Percentiles rank a stretch among this genome's conserved stretches.
Conservation (phyloP, 2,797 vertebrate species). For the Zalophus californianus region DNA sequence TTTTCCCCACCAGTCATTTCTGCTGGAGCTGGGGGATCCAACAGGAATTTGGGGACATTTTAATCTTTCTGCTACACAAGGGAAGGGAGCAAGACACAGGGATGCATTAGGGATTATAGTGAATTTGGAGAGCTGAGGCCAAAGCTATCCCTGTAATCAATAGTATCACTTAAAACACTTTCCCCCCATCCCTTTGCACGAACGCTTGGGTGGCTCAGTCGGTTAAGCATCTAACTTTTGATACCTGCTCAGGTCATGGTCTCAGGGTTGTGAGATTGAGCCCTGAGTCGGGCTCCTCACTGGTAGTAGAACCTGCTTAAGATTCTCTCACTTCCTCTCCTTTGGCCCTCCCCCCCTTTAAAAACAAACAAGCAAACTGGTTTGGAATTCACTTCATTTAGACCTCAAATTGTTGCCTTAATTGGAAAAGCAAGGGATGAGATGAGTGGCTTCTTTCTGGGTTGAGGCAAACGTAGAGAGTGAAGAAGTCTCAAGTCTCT, state of each 20-base stretch:
- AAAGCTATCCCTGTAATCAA: neutral
- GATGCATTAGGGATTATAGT: neutral
- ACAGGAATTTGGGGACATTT: conserved; percentile 9
- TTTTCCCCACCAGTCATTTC: neutral
- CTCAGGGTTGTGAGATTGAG: neutral
- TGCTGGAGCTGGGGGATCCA: neutral
- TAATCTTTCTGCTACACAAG: neutral
- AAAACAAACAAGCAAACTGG: neutral
- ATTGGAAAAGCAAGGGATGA: neutral
- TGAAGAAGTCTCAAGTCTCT: neutral
- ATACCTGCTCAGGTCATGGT: neutral
- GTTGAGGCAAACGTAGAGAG: neutral
- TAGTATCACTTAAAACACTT: neutral
- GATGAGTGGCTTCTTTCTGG: neutral
- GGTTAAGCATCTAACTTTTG: neutral
- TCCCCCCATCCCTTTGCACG: neutral
- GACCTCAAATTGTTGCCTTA: neutral
- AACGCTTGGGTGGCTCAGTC: neutral
- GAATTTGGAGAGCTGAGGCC: neutral
- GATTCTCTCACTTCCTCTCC: neutral
- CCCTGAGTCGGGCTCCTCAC: neutral
- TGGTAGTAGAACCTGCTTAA: neutral
- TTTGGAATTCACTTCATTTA: conserved; percentile 15
- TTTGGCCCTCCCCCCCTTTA: neutral
- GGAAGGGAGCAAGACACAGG: neutral